Percentiles rank a stretch among this genome's conserved stretches.
Evolutionary conservation across 2,888 invertebrate genomes (phyloP).

Genomic region (Steromphala cineraria): DNA sequence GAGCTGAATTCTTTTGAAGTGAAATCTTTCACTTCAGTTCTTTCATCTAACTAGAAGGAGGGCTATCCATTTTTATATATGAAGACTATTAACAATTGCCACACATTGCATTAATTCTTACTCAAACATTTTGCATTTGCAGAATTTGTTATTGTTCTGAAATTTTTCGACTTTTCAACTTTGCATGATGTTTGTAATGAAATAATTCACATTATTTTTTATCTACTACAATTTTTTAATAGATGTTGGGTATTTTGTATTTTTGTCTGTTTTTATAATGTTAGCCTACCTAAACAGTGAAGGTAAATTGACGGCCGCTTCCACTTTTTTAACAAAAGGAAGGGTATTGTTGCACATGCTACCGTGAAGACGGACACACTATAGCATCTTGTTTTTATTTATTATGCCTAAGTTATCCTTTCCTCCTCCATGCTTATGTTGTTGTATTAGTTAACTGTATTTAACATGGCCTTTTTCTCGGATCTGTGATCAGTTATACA

Average conservation of each 20-base stretch:
- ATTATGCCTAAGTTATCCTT: neutral
- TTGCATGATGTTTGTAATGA: constrained; percentile 32
- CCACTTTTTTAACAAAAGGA: constrained; percentile 28
- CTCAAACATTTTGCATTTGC: constrained; percentile 26
- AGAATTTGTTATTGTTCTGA: constrained; percentile 30
- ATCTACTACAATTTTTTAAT: constrained; percentile 27
- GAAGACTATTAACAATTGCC: neutral
- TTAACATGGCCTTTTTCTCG: constrained; percentile 24
- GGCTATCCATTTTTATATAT: constrained; percentile 10
- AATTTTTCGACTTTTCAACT: constrained; percentile 27
- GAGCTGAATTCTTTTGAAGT: neutral
- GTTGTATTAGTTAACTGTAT: constrained; percentile 22
- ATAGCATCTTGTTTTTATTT: constrained; percentile 22
- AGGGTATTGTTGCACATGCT: constrained; percentile 25
- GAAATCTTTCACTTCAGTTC: neutral
- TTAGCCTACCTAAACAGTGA: constrained; percentile 19
- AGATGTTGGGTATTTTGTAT: constrained; percentile 31
- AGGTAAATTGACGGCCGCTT: constrained; percentile 16
- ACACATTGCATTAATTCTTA: constrained; percentile 15
- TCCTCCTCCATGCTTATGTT: constrained; percentile 15
- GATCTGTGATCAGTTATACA: constrained; percentile 24
- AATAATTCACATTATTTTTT: constrained; percentile 30
- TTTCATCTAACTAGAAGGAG: neutral
- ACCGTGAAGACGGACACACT: neutral
- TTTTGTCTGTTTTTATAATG: constrained; percentile 22